These are phyloP conservation scores for Heteromormyrus szaboi DNA, from an alignment of 2,797 vertebrate species.

Conservation along the genomic window DNA sequence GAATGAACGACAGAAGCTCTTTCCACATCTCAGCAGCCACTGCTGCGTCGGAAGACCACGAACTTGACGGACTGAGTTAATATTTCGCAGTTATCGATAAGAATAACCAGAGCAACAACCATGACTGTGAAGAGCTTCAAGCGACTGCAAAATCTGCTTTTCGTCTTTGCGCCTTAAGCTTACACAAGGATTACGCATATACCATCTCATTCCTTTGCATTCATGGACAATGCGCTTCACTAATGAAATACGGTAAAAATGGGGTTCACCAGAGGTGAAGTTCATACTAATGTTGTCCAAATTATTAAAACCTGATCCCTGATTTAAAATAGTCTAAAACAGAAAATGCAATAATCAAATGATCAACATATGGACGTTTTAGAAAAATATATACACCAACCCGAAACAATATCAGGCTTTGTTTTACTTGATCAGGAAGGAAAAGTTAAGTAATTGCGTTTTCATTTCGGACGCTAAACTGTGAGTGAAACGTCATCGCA, in stretches of 20 bases:
- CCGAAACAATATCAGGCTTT: not conserved
- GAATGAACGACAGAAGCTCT: not conserved
- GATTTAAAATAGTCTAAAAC: not conserved
- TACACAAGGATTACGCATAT: slow-evolving; percentile 21
- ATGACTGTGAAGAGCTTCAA: slow-evolving; percentile 30
- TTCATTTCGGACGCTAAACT: not conserved
- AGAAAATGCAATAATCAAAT: not conserved
- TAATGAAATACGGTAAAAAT: not conserved
- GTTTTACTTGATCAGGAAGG: not conserved
- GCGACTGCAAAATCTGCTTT: slow-evolving; percentile 32
- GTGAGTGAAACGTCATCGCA: not conserved
- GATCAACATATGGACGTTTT: not conserved
- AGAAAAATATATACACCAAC: not conserved
- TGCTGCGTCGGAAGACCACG: not conserved
- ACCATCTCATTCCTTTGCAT: not conserved
- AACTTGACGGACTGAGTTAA: not conserved
- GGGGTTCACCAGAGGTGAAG: not conserved
- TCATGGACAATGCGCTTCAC: not conserved
- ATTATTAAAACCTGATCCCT: not conserved
- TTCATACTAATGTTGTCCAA: not conserved
- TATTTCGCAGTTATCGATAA: not conserved
- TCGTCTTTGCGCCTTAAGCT: slow-evolving; percentile 13
- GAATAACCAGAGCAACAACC: slow-evolving; percentile 5
- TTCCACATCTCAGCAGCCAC: not conserved
- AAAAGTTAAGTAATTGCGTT: not conserved